Conservation (phyloP, 1,140 invertebrate species). For the Bombus confusus region DNA sequence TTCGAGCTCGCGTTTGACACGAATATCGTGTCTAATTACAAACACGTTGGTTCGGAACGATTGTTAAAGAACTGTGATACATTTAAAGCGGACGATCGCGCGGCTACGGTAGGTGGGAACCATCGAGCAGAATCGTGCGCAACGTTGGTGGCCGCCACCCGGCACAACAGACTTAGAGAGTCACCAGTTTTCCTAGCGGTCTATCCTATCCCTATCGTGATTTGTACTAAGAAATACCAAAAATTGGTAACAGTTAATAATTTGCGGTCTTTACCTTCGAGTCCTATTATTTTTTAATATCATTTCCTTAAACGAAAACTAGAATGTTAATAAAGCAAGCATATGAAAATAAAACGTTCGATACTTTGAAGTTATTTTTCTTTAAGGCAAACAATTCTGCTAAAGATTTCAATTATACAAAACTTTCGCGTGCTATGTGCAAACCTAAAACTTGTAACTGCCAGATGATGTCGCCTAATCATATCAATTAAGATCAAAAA, state of each 20-base stretch:
- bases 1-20: slow-evolving; percentile 61
- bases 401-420: background rate
- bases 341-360: background rate
- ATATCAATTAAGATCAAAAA: background rate
- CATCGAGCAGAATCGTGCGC: slow-evolving; percentile 63
- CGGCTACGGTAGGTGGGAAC: slow-evolving; percentile 63
- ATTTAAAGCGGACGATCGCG: slow-evolving; percentile 59
- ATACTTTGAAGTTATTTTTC: background rate
- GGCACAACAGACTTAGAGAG: slow-evolving; percentile 52
- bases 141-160: slow-evolving; percentile 69
- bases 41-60: slow-evolving; percentile 56
- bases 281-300: background rate
- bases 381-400: background rate
- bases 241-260: background rate
- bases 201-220: slow-evolving; percentile 45
- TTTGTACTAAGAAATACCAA: background rate
- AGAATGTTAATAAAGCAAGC: background rate
- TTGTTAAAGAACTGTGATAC: slow-evolving; percentile 66
- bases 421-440: background rate
- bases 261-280: background rate
- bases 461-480: background rate
- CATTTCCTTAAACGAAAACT: background rate
- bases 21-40: slow-evolving; percentile 69
- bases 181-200: slow-evolving; percentile 57
- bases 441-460: background rate